phyloP scores from a whole-genome alignment of 1,140 invertebrate species.

The Ladona fulva region DNA sequence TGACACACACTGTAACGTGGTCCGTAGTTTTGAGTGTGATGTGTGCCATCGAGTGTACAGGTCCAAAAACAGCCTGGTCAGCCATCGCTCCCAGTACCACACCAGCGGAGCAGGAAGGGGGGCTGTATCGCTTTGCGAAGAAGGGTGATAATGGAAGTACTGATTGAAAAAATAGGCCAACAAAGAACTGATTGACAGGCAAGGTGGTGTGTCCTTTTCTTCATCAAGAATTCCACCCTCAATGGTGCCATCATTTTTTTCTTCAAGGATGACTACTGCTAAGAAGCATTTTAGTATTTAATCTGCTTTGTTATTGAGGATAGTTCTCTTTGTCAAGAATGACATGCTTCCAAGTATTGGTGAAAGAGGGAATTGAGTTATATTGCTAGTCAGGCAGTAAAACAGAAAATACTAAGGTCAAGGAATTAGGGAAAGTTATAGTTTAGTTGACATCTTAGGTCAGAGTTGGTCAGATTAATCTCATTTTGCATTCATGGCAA shows the following conservation, averaged over 20 bases:
- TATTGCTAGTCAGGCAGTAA: too few relatives aligned
- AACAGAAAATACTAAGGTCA: too few relatives aligned
- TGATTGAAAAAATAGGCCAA: slow-evolving; percentile 17
- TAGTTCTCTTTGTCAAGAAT: background rate
- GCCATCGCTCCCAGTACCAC: slow-evolving; percentile 45
- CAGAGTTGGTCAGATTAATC: too few relatives aligned
- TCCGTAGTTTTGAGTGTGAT: slow-evolving; percentile 40
- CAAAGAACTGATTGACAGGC: slow-evolving; percentile 33
- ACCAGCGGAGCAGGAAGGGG: slow-evolving; percentile 23
- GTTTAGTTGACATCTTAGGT: too few relatives aligned
- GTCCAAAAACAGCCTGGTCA: slow-evolving; percentile 43
- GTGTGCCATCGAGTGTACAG: slow-evolving; percentile 42
- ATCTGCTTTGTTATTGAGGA: background rate
- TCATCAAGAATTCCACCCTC: background rate
- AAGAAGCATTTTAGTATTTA: background rate
- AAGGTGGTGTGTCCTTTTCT: slow-evolving; percentile 20
- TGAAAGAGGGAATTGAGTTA: too few relatives aligned
- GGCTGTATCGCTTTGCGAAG: slow-evolving; percentile 8
- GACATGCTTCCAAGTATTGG: background rate
- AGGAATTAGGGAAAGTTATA: too few relatives aligned
- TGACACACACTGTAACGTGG: slow-evolving; percentile 42
- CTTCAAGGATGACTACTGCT: background rate
- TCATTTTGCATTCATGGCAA: too few relatives aligned
- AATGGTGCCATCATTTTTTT: slow-evolving; percentile 16
- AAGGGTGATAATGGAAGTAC: background rate